Evolutionary conservation across 2,888 invertebrate genomes (phyloP), one percentile per base, ranked within the genome.

Genomic region (Acanthosepion pharaonis): DNA sequence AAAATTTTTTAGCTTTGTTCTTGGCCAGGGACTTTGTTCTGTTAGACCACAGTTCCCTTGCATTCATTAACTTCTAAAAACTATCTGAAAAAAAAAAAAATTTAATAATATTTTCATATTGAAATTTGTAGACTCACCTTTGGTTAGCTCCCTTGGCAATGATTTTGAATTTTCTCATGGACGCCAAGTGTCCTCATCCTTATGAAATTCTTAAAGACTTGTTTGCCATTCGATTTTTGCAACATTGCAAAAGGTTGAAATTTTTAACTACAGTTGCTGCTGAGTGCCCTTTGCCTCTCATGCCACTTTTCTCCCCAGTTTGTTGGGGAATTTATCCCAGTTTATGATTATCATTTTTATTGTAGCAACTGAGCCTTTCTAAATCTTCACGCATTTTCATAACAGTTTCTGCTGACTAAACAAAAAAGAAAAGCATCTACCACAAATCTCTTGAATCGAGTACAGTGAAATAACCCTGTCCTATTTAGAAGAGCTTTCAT

Each of bases 321-420:
- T 15, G n/a, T n/a, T n/a, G 78, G 78, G n/a, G n/a, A 1, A 9
- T n/a, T 3, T 28, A 64, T 78, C 28, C n/a, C n/a, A 78, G 11
- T n/a, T 78, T 78, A 78, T 78, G n/a, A 78, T 78, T 78, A n/a
- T 78, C 78, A 78, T 78, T 78, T 78, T 33, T 78, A 33, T n/a
- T 15, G n/a, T 78, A 4, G n/a, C 78, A 33, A 78, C 78, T n/a
- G 33, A 78, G 9, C 11, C n/a, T 78, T 33, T 78, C n/a, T 33
- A 33, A 23, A 33, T 78, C 11, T 78, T 33, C n/a, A n/a, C n/a
- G 18, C 78, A 15, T 15, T 18, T 78, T n/a, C 15, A 33, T n/a
- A 78, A 78, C n/a, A 33, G 15, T 78, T n/a, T 78, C 59, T 33
- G 33, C 11, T 59, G 59, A 20, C 59, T 59, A 59, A 59, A 59